Conservation (phyloP, 2,113 vertebrate species). For the Gopherus flavomarginatus region DNA sequence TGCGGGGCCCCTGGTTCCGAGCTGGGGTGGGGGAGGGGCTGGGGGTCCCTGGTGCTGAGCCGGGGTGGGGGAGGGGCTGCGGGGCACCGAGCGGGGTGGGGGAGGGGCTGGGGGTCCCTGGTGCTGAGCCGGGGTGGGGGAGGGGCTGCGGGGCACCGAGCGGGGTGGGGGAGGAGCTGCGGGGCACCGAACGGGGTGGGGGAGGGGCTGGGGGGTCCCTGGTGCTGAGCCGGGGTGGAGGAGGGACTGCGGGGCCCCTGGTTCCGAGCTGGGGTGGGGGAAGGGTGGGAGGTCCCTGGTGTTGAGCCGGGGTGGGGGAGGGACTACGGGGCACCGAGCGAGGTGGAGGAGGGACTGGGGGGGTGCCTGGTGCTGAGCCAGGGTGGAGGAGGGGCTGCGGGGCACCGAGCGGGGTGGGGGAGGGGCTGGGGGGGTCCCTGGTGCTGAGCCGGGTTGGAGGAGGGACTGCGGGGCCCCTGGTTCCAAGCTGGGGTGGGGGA, state of each 20-base stretch:
- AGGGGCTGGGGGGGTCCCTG: not conserved
- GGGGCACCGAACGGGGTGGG: not conserved
- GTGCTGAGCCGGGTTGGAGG: too few species aligned
- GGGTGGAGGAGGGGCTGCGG: not conserved
- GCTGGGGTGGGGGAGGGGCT: not conserved
- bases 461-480: too few species aligned
- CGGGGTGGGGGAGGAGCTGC: not conserved
- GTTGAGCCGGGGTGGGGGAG: too few species aligned
- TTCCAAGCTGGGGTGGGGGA: too few species aligned
- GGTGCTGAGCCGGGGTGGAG: not conserved
- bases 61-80: too few species aligned
- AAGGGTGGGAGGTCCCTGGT: too few species aligned
- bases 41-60: not conserved
- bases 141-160: not conserved
- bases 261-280: not conserved
- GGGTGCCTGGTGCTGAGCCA: fast-evolving
- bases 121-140: not conserved
- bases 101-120: too few species aligned
- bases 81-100: too few species aligned
- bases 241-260: fast-evolving
- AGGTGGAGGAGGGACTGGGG: too few species aligned
- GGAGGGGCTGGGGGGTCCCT: too few species aligned
- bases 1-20: fast-evolving
- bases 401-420: too few species aligned
- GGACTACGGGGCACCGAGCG: too few species aligned